A percentile compares a stretch with the other conserved stretches of the same genome.
phyloP scores from a whole-genome alignment of 2,113 vertebrate genomes.

The Miniopterus natalensis region DNA sequence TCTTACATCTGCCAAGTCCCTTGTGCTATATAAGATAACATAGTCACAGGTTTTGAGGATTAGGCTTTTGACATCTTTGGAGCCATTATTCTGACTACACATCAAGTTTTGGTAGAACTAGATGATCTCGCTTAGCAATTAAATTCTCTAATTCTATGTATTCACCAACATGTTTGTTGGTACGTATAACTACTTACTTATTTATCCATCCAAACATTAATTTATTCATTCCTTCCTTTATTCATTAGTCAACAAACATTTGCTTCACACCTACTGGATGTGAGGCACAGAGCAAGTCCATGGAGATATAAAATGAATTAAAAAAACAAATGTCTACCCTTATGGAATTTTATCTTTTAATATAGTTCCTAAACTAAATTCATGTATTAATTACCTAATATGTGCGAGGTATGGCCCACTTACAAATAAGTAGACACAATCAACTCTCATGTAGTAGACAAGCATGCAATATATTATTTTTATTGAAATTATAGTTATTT shows the following conservation, averaged over 20 bases:
- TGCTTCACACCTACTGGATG: background rate
- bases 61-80: background rate
- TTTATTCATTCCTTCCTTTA: background rate
- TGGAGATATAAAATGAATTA: background rate
- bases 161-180: background rate
- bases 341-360: background rate
- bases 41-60: background rate
- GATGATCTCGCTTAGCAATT: background rate
- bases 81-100: background rate
- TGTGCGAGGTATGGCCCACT: background rate
- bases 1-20: background rate
- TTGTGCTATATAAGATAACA: background rate
- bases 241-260: background rate
- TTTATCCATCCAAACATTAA: background rate
- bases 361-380: background rate
- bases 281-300: background rate
- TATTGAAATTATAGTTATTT: conserved; percentile 3
- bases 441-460: background rate
- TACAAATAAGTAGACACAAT: background rate
- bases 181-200: background rate
- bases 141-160: background rate
- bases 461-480: background rate
- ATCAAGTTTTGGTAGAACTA: background rate
- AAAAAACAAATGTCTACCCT: background rate
- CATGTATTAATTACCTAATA: background rate